Conservation (phyloP, 2,797 vertebrate genomes). For the Pantherophis vulpinus region DNA sequence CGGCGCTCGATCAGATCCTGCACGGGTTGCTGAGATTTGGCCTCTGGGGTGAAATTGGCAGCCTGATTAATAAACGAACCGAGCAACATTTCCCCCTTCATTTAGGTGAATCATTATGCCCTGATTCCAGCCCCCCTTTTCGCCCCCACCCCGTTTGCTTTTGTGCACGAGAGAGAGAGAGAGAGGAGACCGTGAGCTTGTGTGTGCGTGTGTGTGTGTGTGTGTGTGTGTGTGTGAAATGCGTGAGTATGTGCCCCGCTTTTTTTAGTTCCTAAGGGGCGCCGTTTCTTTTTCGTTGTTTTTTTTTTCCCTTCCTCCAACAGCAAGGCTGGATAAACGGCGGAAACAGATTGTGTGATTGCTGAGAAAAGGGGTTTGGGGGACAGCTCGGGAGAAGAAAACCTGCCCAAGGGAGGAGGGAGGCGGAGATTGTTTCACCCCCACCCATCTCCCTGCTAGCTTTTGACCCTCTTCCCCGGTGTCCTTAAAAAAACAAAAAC, state of each 20-base stretch:
- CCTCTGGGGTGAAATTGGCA: conserved; percentile 99
- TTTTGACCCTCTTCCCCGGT: conserved; percentile 58
- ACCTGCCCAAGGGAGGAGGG: conserved; percentile 25
- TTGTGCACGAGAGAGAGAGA: background rate
- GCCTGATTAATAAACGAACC: conserved; percentile 99
- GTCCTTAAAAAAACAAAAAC: conserved; percentile 47
- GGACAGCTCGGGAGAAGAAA: conserved; percentile 23
- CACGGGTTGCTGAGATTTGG: conserved; percentile 94
- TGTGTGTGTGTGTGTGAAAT: background rate
- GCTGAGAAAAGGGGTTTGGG: conserved; percentile 50
- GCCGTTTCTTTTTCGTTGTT: conserved; percentile 71
- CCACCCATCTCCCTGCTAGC: background rate
- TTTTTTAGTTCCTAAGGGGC: conserved; percentile 76
- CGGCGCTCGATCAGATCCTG: conserved; percentile 88
- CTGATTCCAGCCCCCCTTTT: conserved; percentile 76
- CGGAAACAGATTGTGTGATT: conserved; percentile 67
- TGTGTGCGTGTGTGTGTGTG: background rate
- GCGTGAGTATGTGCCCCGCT: conserved; percentile 69
- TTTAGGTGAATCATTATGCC: conserved; percentile 99
- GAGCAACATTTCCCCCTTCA: conserved; percentile 99
- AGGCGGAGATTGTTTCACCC: background rate
- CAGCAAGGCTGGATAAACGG: conserved; percentile 70
- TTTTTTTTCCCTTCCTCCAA: conserved; percentile 52
- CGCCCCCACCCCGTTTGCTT: background rate
- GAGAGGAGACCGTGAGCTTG: background rate